phyloP scores from a whole-genome alignment of 1,140 invertebrate species.

The Lordiphosa mommai region DNA sequence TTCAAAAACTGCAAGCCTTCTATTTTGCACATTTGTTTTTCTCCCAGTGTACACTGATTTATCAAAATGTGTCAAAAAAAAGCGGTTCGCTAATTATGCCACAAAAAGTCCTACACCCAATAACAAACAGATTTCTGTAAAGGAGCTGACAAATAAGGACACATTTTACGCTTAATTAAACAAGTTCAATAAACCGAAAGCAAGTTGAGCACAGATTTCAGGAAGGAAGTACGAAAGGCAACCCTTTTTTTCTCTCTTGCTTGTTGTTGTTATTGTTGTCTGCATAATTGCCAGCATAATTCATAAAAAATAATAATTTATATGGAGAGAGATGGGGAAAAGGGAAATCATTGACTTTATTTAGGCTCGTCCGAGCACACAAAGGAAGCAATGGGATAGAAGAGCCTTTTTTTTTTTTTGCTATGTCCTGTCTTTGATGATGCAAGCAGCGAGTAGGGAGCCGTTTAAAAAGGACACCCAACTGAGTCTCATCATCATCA shows the following conservation, averaged over 20 bases:
- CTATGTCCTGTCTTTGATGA: constrained; percentile 1
- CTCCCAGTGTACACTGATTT: too few relatives aligned
- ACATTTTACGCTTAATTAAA: constrained; percentile 72
- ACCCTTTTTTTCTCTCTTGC: constrained; percentile 40
- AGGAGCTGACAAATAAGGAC: constrained; percentile 53
- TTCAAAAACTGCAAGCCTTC: too few relatives aligned
- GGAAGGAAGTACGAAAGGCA: constrained; percentile 22
- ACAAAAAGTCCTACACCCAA: constrained; percentile 4
- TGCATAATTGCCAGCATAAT: constrained; percentile 63
- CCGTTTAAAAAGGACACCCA: constrained; percentile 33
- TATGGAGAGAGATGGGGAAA: constrained; percentile 8
- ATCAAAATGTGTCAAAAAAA: too few relatives aligned
- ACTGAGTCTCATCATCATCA: constrained; percentile 27
- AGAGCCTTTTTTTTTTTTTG: constrained; percentile 3
- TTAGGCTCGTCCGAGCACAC: constrained; percentile 51
- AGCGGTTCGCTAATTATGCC: constrained; percentile 40
- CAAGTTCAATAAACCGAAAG: constrained; percentile 71
- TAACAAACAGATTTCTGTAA: constrained; percentile 12
- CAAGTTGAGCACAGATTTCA: constrained; percentile 18
- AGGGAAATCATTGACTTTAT: constrained; percentile 67
- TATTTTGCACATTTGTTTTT: too few relatives aligned
- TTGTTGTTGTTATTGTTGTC: constrained; percentile 51
- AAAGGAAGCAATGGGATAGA: constrained; percentile 41
- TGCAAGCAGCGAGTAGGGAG: constrained; percentile 1
- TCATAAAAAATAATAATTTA: constrained; percentile 49